These are phyloP conservation scores for Coturnix japonica DNA, from an alignment of 2,113 vertebrate genomes.

Conservation along the genomic window DNA sequence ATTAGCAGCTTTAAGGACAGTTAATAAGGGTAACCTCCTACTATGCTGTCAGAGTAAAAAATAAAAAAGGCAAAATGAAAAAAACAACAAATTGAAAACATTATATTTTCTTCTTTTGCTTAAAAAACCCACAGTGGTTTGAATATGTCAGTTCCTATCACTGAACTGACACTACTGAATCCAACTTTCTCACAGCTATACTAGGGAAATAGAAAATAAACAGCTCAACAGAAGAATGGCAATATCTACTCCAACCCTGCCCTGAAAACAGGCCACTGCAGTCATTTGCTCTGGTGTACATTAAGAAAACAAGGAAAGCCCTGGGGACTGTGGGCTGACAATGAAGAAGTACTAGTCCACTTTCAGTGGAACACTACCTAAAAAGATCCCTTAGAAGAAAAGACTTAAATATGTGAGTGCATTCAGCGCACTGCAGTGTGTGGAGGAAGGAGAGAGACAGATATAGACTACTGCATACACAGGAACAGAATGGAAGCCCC, in stretches of 20 bases:
- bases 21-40: not conserved
- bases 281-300: not conserved
- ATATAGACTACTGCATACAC: not conserved
- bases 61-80: not conserved
- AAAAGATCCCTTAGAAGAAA: not conserved
- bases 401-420: not conserved
- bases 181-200: not conserved
- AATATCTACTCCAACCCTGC: not conserved
- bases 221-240: not conserved
- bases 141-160: not conserved
- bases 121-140: fast-evolving
- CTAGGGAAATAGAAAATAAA: not conserved
- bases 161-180: not conserved
- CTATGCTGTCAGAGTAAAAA: not conserved
- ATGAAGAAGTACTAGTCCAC: not conserved
- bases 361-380: not conserved
- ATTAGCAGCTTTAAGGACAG: not conserved
- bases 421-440: not conserved
- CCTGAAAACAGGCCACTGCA: not conserved
- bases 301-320: not conserved
- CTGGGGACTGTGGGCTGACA: not conserved
- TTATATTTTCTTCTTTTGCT: not conserved
- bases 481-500: not conserved
- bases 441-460: not conserved
- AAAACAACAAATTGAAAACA: not conserved